Conservation (phyloP, 2,113 vertebrate genomes). For the Capreolus pygargus region DNA sequence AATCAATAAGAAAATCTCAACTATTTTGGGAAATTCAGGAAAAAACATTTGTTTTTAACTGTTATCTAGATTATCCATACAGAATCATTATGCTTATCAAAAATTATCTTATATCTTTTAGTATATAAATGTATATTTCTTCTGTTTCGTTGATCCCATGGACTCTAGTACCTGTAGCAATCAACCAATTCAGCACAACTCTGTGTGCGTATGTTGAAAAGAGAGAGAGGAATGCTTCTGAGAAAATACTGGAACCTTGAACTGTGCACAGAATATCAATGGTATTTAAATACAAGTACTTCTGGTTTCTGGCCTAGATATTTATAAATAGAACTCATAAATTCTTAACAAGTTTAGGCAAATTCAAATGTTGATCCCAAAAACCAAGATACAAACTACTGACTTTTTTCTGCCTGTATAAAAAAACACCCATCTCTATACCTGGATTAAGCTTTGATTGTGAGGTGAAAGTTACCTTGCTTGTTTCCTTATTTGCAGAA, state of each 20-base stretch:
- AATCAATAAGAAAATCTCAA: slow-evolving; percentile 21
- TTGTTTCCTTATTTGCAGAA: slow-evolving; percentile 1
- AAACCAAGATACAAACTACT: slow-evolving; percentile 5
- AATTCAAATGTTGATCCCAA: background rate
- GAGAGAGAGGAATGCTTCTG: background rate
- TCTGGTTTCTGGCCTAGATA: slow-evolving; percentile 27
- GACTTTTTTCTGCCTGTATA: background rate
- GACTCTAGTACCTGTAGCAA: background rate
- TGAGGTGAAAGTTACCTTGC: slow-evolving; percentile 2
- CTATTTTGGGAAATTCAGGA: background rate
- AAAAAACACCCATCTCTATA: background rate
- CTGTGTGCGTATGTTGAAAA: background rate
- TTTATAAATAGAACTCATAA: slow-evolving; percentile 50
- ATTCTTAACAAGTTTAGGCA: slow-evolving; percentile 40
- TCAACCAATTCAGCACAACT: background rate
- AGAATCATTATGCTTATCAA: background rate
- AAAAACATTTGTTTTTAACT: background rate
- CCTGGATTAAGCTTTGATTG: background rate
- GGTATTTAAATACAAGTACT: slow-evolving; percentile 31
- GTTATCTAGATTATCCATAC: background rate
- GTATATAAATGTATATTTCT: background rate
- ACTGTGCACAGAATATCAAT: background rate
- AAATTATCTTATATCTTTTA: background rate
- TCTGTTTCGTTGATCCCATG: background rate
- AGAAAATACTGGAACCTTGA: slow-evolving; percentile 7